A percentile compares a stretch with the other conserved stretches of the same genome.
Conservation (phyloP, 2,888 invertebrate genomes). For the Neria commutata region DNA sequence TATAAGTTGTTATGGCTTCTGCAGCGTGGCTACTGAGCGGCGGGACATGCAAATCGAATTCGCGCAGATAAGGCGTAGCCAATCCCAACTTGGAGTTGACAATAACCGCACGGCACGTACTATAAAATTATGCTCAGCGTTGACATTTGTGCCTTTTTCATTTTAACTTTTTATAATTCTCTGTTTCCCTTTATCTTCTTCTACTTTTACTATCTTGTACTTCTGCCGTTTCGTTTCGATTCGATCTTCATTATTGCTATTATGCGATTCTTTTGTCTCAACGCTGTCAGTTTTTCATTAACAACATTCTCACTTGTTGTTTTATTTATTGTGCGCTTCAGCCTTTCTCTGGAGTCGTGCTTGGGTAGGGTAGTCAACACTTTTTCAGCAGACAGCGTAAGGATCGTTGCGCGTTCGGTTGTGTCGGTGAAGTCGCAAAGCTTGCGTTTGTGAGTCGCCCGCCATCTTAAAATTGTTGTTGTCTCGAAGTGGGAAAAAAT, state of each 20-base stretch:
- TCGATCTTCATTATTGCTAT: constrained; percentile 5
- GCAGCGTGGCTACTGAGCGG: too few species aligned
- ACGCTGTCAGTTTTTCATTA: constrained; percentile 21
- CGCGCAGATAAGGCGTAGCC: too few species aligned
- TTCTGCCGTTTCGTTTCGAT: not conserved
- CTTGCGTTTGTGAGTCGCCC: not conserved
- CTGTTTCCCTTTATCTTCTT: constrained; percentile 20
- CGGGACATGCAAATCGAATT: too few species aligned
- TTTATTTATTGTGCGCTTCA: constrained; percentile 1
- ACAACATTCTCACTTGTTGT: constrained; percentile 18
- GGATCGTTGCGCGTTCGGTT: constrained; percentile 32
- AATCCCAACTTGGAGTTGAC: too few species aligned
- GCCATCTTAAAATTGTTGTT: not conserved
- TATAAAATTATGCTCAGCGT: constrained; percentile 32
- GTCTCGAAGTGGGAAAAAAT: not conserved
- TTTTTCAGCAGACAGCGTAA: constrained; percentile 32
- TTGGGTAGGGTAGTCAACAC: constrained; percentile 2
- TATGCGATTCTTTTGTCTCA: constrained; percentile 15
- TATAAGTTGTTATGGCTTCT: too few species aligned
- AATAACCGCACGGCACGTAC: constrained; percentile 51
- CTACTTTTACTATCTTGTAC: not conserved
- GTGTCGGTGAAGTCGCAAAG: constrained; percentile 7
- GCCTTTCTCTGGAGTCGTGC: constrained; percentile 11
- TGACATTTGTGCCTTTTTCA: constrained; percentile 49
- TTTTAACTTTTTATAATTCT: constrained; percentile 32